A percentile compares a stretch with the other conserved stretches of the same genome.
These are phyloP conservation scores for Pachycephus smyrnensis DNA, from an alignment of 2,888 invertebrate species.

Conservation along the genomic window DNA sequence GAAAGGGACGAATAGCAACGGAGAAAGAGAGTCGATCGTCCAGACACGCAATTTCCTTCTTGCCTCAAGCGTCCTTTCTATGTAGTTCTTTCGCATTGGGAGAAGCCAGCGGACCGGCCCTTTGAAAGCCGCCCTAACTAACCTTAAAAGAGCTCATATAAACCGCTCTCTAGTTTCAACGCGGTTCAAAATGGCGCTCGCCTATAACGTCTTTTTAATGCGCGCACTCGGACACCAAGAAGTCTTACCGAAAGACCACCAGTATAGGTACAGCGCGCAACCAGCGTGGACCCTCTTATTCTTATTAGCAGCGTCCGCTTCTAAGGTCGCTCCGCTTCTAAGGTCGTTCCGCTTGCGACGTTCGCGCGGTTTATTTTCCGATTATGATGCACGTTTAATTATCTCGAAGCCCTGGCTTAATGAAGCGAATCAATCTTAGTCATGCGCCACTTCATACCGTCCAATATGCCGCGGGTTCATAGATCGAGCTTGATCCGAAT, in stretches of 20 bases:
- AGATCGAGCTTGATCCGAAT: not conserved
- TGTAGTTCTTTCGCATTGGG: not conserved
- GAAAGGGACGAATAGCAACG: not conserved
- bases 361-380: slow-evolving; percentile 38
- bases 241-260: not conserved
- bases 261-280: slow-evolving; percentile 5
- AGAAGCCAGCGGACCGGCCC: slow-evolving; percentile 25
- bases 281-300: slow-evolving; percentile 26
- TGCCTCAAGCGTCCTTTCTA: not conserved
- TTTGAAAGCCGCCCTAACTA: slow-evolving; percentile 44
- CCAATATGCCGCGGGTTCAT: not conserved
- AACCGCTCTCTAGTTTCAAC: slow-evolving; percentile 23
- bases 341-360: not conserved
- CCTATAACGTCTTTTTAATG: slow-evolving; percentile 41
- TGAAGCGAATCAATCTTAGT: slow-evolving; percentile 48
- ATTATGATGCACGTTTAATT: slow-evolving; percentile 49
- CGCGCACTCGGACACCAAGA: slow-evolving; percentile 8
- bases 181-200: not conserved
- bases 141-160: not conserved
- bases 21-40: not conserved
- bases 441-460: slow-evolving; percentile 32
- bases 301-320: slow-evolving; percentile 28
- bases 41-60: not conserved
- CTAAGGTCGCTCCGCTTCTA: slow-evolving; percentile 9
- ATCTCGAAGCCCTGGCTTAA: slow-evolving; percentile 37